Conservation (phyloP, 2,113 vertebrate species). For the Eupsittula cactorum region DNA sequence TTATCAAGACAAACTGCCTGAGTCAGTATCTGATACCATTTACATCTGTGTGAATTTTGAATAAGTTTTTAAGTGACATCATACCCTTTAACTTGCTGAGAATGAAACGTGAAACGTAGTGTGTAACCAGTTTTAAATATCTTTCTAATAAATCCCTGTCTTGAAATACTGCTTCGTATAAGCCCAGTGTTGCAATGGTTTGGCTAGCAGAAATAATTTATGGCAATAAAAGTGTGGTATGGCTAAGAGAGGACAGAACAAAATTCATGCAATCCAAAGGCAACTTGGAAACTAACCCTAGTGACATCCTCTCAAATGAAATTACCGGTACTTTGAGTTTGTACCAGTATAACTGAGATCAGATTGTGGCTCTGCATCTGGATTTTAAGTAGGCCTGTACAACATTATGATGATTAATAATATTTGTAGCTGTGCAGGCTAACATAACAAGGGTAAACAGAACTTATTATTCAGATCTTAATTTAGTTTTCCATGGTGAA, state of each 20-base stretch:
- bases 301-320: constrained; percentile 45
- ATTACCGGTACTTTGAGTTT: constrained; percentile 44
- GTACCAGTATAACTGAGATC: constrained; percentile 16
- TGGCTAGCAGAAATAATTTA: neutral
- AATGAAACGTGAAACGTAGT: neutral
- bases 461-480: constrained; percentile 26
- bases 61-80: neutral
- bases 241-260: neutral
- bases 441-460: constrained; percentile 50
- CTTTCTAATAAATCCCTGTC: neutral
- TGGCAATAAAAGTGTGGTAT: neutral
- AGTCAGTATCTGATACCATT: neutral
- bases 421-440: constrained; percentile 41
- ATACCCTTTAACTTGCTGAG: neutral
- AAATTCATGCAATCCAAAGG: neutral
- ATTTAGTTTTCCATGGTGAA: constrained; percentile 29
- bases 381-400: constrained; percentile 36
- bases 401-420: constrained; percentile 50
- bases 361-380: constrained; percentile 52
- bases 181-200: neutral
- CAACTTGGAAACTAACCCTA: constrained; percentile 17
- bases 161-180: neutral
- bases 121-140: neutral
- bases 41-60: neutral
- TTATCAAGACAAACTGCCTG: neutral